phyloP scores from a whole-genome alignment of 1,140 invertebrate genomes.

The Hormaphis cornu region DNA sequence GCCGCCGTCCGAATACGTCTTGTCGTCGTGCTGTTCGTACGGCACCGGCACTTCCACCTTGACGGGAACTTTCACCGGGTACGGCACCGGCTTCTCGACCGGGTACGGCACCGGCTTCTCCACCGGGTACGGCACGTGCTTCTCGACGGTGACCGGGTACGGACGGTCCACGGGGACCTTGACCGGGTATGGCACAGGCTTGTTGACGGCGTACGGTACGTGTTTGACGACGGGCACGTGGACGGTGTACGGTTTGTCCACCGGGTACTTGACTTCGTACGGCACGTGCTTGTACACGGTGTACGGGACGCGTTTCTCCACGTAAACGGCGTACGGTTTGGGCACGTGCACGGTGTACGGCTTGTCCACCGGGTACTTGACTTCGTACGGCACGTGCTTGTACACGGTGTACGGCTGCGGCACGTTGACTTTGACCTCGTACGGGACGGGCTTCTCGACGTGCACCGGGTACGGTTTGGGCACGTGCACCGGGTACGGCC shows the following conservation, averaged over 20 bases:
- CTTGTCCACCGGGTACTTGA: not conserved
- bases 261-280: slow-evolving; percentile 49
- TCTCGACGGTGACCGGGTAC: slow-evolving; percentile 34
- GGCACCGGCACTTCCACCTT: slow-evolving; percentile 63
- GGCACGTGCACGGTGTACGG: not conserved
- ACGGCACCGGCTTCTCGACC: slow-evolving; percentile 46
- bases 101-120: slow-evolving; percentile 46
- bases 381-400: not conserved
- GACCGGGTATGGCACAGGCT: slow-evolving; percentile 32
- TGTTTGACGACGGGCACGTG: slow-evolving; percentile 53
- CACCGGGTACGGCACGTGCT: slow-evolving; percentile 44
- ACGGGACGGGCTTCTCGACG: too few species aligned
- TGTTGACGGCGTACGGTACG: slow-evolving; percentile 47
- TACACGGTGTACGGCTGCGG: not conserved
- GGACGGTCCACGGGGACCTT: slow-evolving; percentile 20
- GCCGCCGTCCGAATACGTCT: not conserved
- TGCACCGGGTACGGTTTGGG: slow-evolving; percentile 41
- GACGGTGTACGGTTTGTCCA: slow-evolving; percentile 45
- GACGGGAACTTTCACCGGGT: slow-evolving; percentile 45
- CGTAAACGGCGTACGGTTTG: slow-evolving; percentile 56
- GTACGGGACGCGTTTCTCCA: slow-evolving; percentile 46
- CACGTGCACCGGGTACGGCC: slow-evolving; percentile 43
- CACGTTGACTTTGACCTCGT: slow-evolving; percentile 2
- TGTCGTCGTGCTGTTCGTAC: slow-evolving; percentile 41
- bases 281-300: slow-evolving; percentile 64